Evolutionary conservation across 1,140 invertebrate genomes (phyloP), one percentile per base, ranked within the genome.

Genomic region (Zelostemma sp.): DNA sequence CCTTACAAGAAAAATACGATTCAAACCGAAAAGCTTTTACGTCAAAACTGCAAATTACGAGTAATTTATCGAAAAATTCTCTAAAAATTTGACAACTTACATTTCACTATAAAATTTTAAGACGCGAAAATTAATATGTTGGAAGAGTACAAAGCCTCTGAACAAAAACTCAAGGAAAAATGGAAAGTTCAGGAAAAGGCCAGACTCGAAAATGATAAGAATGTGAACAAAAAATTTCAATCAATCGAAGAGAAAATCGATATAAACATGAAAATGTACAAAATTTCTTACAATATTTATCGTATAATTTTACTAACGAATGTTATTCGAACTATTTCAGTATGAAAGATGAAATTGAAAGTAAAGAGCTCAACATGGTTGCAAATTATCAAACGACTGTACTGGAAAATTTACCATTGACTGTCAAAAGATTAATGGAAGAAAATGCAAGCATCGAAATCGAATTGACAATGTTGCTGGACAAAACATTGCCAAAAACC

Each of bases 401-500:
- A 33, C 55, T 57, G 12, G 31, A 45, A 14, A 59, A 57, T 17
- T 58, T 80, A 33, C 53, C 66, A 6, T 1, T 40, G 6, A 54
- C 74, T 1, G 71, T 76, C 46, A 60, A 75, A 14, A 67, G 74
- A 67, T 54, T 84, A 25, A 60, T 80, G 28, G 57, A 62, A 17
- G 78, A 84, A 70, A 85, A 83, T 74, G 73, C 81, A 33, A 61
- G 63, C 33, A 60, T 83, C 12, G 68, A 74, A 50, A 72, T 55
- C 58, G 72, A 80, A 68, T 59, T 75, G 4, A 46, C 5, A 19
- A 19, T 46, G 5, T 46, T 46, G 18, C 5, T 46, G 1, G 17
- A 46, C 1, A 17, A 46, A 46, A 19, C 17, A 6, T 46, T 46
- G 17, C 1, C 1, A 4, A 40, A 68, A 14, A 59, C 54, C n/a